Percentiles rank a stretch among this genome's conserved stretches.
Conservation (phyloP, 1,140 invertebrate species). For the Hetaerina americana region DNA sequence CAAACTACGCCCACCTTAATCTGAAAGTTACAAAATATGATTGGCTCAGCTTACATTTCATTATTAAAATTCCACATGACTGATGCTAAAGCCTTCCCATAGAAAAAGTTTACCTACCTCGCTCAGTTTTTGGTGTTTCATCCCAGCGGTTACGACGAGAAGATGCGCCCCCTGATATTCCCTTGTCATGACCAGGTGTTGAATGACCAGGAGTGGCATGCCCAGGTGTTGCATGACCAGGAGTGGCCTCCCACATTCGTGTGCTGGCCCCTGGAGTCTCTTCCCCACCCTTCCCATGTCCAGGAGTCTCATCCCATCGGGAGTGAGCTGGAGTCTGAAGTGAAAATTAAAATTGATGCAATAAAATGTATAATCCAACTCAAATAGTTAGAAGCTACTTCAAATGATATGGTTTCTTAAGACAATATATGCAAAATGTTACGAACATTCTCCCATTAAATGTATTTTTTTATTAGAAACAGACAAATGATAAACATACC, state of each 20-base stretch:
- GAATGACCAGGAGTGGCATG: constrained; percentile 76
- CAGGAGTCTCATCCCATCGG: constrained; percentile 97
- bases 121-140: constrained; percentile 95
- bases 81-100: too few species aligned
- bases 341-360: constrained; percentile 16
- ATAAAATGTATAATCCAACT: too few species aligned
- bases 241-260: constrained; percentile 91
- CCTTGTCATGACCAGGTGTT: constrained; percentile 71
- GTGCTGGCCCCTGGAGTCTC: constrained; percentile 77
- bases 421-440: too few species aligned
- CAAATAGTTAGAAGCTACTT: too few species aligned
- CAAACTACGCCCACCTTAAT: too few species aligned
- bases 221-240: constrained; percentile 76
- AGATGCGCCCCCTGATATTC: constrained; percentile 30
- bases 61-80: too few species aligned
- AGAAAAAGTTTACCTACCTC: constrained; percentile 38
- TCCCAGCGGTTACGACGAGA: constrained; percentile 93
- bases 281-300: constrained; percentile 68
- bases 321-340: constrained; percentile 66
- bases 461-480: too few species aligned
- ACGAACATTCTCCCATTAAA: too few species aligned
- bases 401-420: too few species aligned
- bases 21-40: too few species aligned
- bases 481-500: too few species aligned
- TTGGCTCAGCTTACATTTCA: too few species aligned